These are phyloP conservation scores for Limulus polyphemus DNA, from an alignment of 2,888 invertebrate genomes.

Conservation along the genomic window DNA sequence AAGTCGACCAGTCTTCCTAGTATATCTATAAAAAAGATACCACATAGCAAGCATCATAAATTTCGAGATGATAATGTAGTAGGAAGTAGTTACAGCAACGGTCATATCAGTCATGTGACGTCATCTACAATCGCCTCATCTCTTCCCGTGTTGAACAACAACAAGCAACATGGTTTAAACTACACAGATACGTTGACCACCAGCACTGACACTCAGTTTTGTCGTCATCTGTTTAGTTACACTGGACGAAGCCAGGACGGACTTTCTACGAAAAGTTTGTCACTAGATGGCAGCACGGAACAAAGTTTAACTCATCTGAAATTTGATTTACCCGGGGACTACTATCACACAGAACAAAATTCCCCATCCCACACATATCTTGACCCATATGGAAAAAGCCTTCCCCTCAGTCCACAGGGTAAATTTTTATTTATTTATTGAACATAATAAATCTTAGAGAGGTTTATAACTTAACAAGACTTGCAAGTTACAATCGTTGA, in stretches of 20 bases:
- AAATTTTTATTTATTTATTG: conserved; percentile 9
- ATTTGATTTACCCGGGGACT: background rate
- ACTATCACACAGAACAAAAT: too few relatives aligned
- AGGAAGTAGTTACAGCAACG: too few relatives aligned
- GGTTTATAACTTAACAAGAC: too few relatives aligned
- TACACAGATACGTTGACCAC: background rate
- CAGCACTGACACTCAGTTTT: background rate
- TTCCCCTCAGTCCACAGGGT: conserved; percentile 49
- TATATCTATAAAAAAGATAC: conserved; percentile 12
- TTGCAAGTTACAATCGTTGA: too few relatives aligned
- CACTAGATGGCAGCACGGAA: background rate
- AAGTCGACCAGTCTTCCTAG: conserved; percentile 21
- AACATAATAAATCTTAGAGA: too few relatives aligned
- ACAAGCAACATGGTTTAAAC: background rate
- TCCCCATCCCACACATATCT: too few relatives aligned
- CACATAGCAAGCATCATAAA: conserved; percentile 8
- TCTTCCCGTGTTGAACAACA: background rate
- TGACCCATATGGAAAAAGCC: conserved; percentile 39
- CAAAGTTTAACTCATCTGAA: background rate
- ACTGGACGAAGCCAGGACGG: background rate
- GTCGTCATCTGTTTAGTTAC: background rate
- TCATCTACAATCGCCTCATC: background rate
- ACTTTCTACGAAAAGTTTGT: conserved; percentile 7
- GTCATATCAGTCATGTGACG: too few relatives aligned
- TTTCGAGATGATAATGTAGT: background rate